Evolutionary conservation across 1,140 invertebrate species (phyloP).

Genomic region (Pentalonia nigronervosa): DNA sequence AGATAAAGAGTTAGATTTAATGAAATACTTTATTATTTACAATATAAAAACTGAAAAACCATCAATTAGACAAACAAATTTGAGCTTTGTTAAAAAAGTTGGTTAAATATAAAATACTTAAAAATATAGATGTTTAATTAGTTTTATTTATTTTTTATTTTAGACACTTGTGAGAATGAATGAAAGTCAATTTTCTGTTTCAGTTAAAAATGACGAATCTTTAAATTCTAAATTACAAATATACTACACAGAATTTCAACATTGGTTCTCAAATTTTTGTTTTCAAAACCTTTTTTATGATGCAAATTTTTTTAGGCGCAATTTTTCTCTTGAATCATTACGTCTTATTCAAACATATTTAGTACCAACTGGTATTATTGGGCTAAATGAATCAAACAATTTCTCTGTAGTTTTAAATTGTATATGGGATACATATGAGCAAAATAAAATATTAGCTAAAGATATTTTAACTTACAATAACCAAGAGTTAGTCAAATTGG

Average conservation of each 20-base stretch:
- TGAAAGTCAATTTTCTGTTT: conserved; percentile 60
- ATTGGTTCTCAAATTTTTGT: conserved; percentile 67
- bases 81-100: conserved; percentile 73
- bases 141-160: conserved; percentile 63
- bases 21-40: conserved; percentile 69
- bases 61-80: conserved; percentile 69
- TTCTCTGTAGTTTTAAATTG: conserved; percentile 60
- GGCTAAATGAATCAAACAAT: conserved; percentile 39
- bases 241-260: conserved; percentile 65
- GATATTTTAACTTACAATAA: conserved; percentile 65
- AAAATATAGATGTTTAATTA: conserved; percentile 58
- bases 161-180: conserved; percentile 62
- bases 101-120: neutral
- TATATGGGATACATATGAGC: conserved; percentile 78
- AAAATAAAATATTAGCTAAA: conserved; percentile 75
- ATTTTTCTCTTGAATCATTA: conserved; percentile 71
- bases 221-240: conserved; percentile 59
- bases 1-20: conserved; percentile 36
- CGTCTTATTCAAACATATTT: conserved; percentile 60
- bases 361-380: conserved; percentile 58
- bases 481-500: conserved; percentile 31
- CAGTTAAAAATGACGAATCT: conserved; percentile 57
- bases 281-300: conserved; percentile 71
- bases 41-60: conserved; percentile 78
- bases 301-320: conserved; percentile 75